Conservation (phyloP, 2,888 invertebrate species). For the Abscondita cerata region DNA sequence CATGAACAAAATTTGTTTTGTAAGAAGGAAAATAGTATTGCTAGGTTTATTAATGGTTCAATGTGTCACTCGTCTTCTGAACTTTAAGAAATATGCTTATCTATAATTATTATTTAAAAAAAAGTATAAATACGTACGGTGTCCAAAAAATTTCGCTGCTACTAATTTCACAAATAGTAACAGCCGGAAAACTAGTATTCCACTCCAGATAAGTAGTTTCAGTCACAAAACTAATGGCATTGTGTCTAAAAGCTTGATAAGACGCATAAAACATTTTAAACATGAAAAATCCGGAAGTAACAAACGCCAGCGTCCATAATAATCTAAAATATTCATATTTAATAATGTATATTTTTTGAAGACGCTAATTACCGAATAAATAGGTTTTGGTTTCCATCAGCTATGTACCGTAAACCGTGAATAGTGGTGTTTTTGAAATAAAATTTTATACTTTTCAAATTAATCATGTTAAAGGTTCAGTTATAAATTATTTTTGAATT, state of each 20-base stretch:
- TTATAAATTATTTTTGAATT: no score
- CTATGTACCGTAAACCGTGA: slow-evolving; percentile 53
- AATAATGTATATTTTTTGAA: not conserved
- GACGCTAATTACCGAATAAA: slow-evolving; percentile 44
- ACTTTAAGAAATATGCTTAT: no score
- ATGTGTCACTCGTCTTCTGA: no score
- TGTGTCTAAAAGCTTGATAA: slow-evolving; percentile 62
- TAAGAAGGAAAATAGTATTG: no score
- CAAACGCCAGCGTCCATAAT: slow-evolving; percentile 63
- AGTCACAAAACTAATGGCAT: slow-evolving; percentile 60
- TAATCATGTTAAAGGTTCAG: not conserved
- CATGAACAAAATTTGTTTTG: no score
- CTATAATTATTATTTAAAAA: no score
- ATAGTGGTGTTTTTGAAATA: slow-evolving; percentile 51
- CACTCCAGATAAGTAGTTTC: slow-evolving; percentile 67
- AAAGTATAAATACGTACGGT: slow-evolving; percentile 37
- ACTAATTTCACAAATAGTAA: slow-evolving; percentile 65
- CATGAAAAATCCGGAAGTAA: slow-evolving; percentile 58
- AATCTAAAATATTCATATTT: slow-evolving; percentile 53
- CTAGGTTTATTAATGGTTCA: no score
- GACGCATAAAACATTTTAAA: slow-evolving; percentile 61
- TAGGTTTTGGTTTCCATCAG: slow-evolving; percentile 44
- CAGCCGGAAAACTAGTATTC: slow-evolving; percentile 69
- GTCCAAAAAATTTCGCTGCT: slow-evolving; percentile 53
- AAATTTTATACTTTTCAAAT: slow-evolving; percentile 38